These are phyloP conservation scores for Ibidorhyncha struthersii DNA, from an alignment of 2,113 vertebrate genomes.

Conservation along the genomic window DNA sequence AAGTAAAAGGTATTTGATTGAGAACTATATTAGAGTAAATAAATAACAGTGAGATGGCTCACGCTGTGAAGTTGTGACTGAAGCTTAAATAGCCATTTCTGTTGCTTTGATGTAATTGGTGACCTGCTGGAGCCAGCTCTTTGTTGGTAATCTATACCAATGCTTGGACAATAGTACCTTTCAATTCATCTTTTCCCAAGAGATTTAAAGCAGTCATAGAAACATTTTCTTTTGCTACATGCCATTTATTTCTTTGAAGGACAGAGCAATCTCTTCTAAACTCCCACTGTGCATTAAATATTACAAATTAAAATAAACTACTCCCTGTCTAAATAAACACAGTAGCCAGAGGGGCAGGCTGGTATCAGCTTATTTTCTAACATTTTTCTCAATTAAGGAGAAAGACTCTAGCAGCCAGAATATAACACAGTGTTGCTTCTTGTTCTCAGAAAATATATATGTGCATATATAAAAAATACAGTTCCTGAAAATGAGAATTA, in stretches of 20 bases:
- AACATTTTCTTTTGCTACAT: constrained; percentile 29
- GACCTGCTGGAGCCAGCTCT: constrained; percentile 52
- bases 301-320: constrained; percentile 67
- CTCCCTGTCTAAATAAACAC: constrained; percentile 20
- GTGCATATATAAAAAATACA: background rate
- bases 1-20: constrained; percentile 60
- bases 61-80: constrained; percentile 39
- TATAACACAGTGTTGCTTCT: background rate
- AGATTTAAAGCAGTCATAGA: constrained; percentile 62
- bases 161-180: background rate
- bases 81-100: constrained; percentile 47
- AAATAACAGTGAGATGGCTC: constrained; percentile 56
- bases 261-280: constrained; percentile 16
- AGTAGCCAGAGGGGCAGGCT: background rate
- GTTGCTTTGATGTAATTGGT: constrained; percentile 52
- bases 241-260: constrained; percentile 42
- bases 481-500: constrained; percentile 12
- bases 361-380: constrained; percentile 34
- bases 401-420: background rate
- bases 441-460: background rate
- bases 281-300: constrained; percentile 44
- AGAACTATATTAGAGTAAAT: constrained; percentile 66
- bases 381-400: constrained; percentile 46
- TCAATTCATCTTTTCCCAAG: constrained; percentile 48
- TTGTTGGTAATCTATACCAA: constrained; percentile 47